Evolutionary conservation across 2,888 invertebrate species (phyloP), one percentile per base, ranked within the genome.

Genomic region (Branchellion lobata): DNA sequence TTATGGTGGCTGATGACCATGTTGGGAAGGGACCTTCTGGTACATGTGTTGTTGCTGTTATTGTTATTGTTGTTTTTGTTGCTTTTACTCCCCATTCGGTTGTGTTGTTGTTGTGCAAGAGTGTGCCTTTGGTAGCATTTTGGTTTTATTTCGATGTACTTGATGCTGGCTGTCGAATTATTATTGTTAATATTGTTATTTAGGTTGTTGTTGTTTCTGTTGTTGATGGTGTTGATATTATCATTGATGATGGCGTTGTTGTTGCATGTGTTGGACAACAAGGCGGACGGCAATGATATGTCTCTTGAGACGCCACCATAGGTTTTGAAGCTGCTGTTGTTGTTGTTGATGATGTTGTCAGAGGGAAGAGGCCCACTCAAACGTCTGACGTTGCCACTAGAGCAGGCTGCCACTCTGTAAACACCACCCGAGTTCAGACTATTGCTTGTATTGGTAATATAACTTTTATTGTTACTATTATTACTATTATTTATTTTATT

Each of bases 101-200:
- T n/a, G n/a, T n/a, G n/a, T n/a, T 47, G 61, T 57, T 57, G 61
- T 24, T 57, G n/a, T 57, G 61, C 5, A 57, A 57, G n/a, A 14
- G 21, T 57, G 3, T 57, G 61, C 24, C 21, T 57, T 57, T 18
- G n/a, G 5, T 57, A 24, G 5, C 11, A 57, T n/a, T 57, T 57
- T n/a, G 61, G 61, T 24, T 57, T 57, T 57, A 57, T 57, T 57
- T 57, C 61, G 5, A 57, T 57, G 24, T 24, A 57, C 5, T 57
- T 24, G 3, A 57, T 57, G 61, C 61, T n/a, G 5, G 61, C 8
- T 18, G 5, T 18, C 24, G n/a, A 14, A 24, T 24, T 57, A 57
- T 24, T 24, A 24, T 57, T 57, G n/a, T 24, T 57, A 24, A 24
- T 57, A 24, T n/a, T 57, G n/a, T 3, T 57, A 18, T 57, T 24